These are phyloP conservation scores for Yponomeuta plumbellus DNA, from an alignment of 2,888 invertebrate species.

Conservation along the genomic window DNA sequence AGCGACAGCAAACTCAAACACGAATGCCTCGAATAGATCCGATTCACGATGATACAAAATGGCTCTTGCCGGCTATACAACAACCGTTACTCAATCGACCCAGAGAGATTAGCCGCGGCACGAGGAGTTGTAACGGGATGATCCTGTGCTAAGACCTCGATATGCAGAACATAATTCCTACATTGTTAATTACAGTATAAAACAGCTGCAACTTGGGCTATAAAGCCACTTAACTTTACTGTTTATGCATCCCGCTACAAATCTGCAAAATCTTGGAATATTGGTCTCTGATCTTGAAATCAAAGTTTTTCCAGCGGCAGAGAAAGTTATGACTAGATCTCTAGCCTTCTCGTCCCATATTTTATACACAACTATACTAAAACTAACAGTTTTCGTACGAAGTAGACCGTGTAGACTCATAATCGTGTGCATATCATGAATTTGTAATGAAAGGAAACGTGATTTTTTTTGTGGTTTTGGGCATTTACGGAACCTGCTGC, in stretches of 20 bases:
- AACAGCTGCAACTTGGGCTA: background rate
- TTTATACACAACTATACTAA: conserved; percentile 3
- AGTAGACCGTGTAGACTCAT: conserved; percentile 5
- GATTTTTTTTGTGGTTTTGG: conserved; percentile 5
- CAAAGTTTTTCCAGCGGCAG: background rate
- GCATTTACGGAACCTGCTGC: background rate
- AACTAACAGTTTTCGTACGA: background rate
- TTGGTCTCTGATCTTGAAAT: background rate
- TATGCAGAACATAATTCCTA: background rate
- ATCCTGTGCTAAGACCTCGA: conserved; percentile 23
- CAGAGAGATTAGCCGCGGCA: conserved; percentile 44
- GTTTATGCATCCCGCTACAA: background rate
- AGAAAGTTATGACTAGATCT: conserved; percentile 6
- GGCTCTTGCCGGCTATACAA: conserved; percentile 32
- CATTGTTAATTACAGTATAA: background rate
- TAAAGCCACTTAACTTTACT: background rate
- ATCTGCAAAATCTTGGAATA: background rate
- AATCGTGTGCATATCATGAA: conserved; percentile 5
- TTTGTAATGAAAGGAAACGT: background rate
- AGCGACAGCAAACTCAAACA: background rate
- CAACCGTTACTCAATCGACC: conserved; percentile 50
- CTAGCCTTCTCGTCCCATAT: conserved; percentile 2
- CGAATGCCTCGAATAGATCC: background rate
- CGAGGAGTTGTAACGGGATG: conserved; percentile 49
- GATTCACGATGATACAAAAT: background rate